A percentile compares a stretch with the other conserved stretches of the same genome.
Conservation (phyloP, 2,797 vertebrate genomes). For the Neoniphon sammara region DNA sequence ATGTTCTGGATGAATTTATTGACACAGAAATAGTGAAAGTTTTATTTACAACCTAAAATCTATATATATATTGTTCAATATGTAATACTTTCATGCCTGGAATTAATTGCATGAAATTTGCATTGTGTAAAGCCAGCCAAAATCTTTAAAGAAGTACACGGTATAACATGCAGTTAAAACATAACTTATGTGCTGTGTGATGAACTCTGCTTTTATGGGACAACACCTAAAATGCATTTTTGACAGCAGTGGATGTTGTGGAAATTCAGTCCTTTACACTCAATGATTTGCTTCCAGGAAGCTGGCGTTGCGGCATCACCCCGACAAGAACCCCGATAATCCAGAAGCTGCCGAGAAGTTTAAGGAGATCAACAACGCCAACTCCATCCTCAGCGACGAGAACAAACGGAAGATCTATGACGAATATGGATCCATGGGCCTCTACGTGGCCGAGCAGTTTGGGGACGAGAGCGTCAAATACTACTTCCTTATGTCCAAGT, state of each 20-base stretch:
- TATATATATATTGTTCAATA: too few species aligned
- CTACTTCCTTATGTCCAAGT: conserved; percentile 91
- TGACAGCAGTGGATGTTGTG: neutral
- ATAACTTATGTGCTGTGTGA: too few species aligned
- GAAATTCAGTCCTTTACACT: neutral
- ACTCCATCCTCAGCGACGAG: conserved; percentile 88
- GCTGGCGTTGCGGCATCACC: conserved; percentile 91
- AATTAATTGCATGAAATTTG: too few species aligned
- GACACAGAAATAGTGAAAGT: too few species aligned
- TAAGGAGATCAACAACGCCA: conserved; percentile 96
- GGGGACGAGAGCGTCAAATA: conserved; percentile 90
- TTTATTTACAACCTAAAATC: too few species aligned
- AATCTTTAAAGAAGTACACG: too few species aligned
- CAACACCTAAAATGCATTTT: neutral
- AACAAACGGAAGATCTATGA: conserved; percentile 90
- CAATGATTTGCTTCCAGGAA: conserved; percentile 77
- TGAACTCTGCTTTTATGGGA: too few species aligned
- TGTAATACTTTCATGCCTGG: too few species aligned
- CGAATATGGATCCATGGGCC: conserved; percentile 91
- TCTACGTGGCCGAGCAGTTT: conserved; percentile 92
- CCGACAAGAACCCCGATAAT: conserved; percentile 95
- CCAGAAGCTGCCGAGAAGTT: conserved; percentile 90
- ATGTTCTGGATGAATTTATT: too few species aligned
- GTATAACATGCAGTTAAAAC: too few species aligned
- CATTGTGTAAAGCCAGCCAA: too few species aligned